Evolutionary conservation across 2,113 vertebrate genomes (phyloP), one percentile per base, ranked within the genome.

Genomic region (Bambusicola thoracicus): DNA sequence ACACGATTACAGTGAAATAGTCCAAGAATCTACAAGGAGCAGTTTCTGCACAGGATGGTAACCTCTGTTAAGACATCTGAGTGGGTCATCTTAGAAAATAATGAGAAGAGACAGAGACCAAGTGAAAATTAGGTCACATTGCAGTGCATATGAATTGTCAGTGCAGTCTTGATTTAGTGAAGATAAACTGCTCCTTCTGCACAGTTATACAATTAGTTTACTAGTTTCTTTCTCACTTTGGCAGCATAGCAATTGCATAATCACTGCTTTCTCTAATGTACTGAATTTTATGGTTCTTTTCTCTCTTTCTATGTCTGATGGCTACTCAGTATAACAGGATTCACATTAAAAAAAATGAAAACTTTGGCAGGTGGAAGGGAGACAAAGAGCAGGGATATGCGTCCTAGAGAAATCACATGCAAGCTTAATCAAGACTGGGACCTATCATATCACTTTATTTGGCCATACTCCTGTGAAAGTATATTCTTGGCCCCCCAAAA

Each of bases 31-130:
- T 85, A 16, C 16, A 72, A 68, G 36, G 44, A 76, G 10, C 53
- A 80, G 15, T 32, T 85, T 94, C 59, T 81, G 48, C 36, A 22
- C 62, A 59, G 78, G 30, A 55, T 77, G 77, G 53, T 77, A 58
- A 72, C 40, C 16, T 72, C 40, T 67, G 38, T 48, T 92, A 89
- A 87, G 81, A 89, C 16, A 80, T 46, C 53, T 38, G 58, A 66
- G 65, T 32, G 36, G 25, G 53, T 91, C 62, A 87, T 43, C 59
- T 75, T 79, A 41, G 43, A 53, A 86, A 94, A 86, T 80, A 94
- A 86, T 80, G 18, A 90, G 43, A 72, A 61, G 53, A 53, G 40
- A 25, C 36, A 11, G 16, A 67, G 65, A 59, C 18, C 59, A 62
- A 34, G 58, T 51, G 48, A 76, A 80, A 86, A 58, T 70, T 53